A percentile compares a stretch with the other conserved stretches of the same genome.
These are phyloP conservation scores for Harpagifer antarcticus DNA, from an alignment of 2,797 vertebrate genomes.

Conservation along the genomic window DNA sequence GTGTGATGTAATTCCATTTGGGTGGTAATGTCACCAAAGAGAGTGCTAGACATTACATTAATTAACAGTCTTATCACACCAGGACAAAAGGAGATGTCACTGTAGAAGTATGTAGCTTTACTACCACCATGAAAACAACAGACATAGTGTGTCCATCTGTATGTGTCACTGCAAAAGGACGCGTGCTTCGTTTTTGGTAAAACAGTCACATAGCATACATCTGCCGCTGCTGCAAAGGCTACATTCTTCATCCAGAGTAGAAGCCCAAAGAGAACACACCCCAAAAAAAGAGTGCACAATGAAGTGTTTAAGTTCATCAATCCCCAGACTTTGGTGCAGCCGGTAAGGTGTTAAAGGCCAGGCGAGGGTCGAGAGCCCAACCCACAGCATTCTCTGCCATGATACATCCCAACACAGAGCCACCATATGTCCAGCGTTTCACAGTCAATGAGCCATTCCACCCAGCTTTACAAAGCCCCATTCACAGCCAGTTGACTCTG, in stretches of 20 bases:
- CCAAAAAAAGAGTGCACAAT: conserved; percentile 65
- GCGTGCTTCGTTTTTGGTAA: conserved; percentile 53
- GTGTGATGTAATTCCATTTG: conserved; percentile 55
- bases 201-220: conserved; percentile 70
- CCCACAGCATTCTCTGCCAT: conserved; percentile 79
- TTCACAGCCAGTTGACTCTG: conserved; percentile 76
- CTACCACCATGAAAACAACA: conserved; percentile 30
- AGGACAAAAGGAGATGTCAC: conserved; percentile 69
- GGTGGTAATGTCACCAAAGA: conserved; percentile 53
- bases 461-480: conserved; percentile 82
- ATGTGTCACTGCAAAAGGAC: conserved; percentile 35
- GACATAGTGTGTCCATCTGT: conserved; percentile 44
- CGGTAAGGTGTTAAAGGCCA: conserved; percentile 76
- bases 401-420: conserved; percentile 78
- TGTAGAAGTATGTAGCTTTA: conserved; percentile 63
- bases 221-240: conserved; percentile 54
- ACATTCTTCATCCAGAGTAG: conserved; percentile 54
- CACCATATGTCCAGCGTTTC: conserved; percentile 85
- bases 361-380: conserved; percentile 76
- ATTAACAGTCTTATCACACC: conserved; percentile 77
- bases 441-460: conserved; percentile 81
- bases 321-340: conserved; percentile 66
- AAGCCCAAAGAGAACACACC: conserved; percentile 55
- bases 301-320: conserved; percentile 86
- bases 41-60: conserved; percentile 64